Base-by-base conservation (phyloP, 1,140 invertebrate species). In the Drosophila novamexicana region DNA sequence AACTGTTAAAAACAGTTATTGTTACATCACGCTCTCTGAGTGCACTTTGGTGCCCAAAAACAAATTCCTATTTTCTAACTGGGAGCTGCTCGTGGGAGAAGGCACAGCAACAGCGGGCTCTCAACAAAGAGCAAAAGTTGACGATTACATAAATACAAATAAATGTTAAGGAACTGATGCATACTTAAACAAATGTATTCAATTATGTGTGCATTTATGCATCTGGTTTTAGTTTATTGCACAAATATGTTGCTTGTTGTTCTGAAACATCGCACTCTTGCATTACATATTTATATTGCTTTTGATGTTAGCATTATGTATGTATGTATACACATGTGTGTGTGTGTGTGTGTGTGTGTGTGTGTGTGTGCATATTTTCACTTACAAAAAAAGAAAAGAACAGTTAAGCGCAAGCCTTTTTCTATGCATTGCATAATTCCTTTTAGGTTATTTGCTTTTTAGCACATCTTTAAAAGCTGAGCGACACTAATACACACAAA, bases 321-420 rank as follows among this genome's bases (percentile, higher is more conserved):
- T 34, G n/a, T 39, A 18, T 59, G 29, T 49, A 14, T 14, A 14
- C 14, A 14, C 14, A 14, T 14, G 18, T 18, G 22, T 34, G n/a
- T 39, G 32, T 59, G 29, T 49, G 16, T 61, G 2, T 61, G 4
- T 39, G 0, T 58, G n/a, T 34, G 4, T 36, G n/a, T 34, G 32
- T 67, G 37, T 64, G 47, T 58, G 14, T 80, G 37, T 57, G 57
- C 49, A 18, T 66, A 59, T 74, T 77, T 76, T 52, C 68, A 67
- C 59, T 79, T 65, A 70, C 75, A 81, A 14, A 65, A 61, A 72
- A 72, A 78, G 47, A 53, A 75, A 39, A 64, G 74, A 70, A 44
- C 22, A 65, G 37, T 29, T 34, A 14, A 52, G 39, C 62, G 9
- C 36, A 71, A 71, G 68, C 61, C 59, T 70, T 67, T 69, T 70